A percentile compares a stretch with the other conserved stretches of the same genome.
phyloP scores from a whole-genome alignment of 2,888 invertebrate species.

The Epirrhoe tristata region DNA sequence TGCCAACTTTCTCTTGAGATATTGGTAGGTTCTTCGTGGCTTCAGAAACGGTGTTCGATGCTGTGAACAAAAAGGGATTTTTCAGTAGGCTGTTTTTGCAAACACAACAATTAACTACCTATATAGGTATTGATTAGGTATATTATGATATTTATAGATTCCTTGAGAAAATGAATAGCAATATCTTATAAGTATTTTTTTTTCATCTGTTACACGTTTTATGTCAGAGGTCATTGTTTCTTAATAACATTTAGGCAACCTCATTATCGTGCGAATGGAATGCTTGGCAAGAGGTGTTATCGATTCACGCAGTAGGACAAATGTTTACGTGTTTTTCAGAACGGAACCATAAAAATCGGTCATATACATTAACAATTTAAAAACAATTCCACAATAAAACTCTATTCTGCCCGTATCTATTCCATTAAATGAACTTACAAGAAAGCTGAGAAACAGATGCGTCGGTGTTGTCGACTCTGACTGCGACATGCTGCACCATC shows the following conservation, averaged over 20 bases:
- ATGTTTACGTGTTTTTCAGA: no score
- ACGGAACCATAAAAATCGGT: no score
- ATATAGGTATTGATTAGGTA: not conserved
- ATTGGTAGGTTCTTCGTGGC: conserved; percentile 68
- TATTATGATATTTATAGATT: not conserved
- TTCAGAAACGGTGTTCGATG: conserved; percentile 52
- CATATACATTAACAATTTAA: no score
- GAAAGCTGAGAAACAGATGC: conserved; percentile 76
- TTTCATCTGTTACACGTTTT: not conserved
- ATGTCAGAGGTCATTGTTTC: not conserved
- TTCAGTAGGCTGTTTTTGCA: not conserved
- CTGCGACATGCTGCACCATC: conserved; percentile 87
- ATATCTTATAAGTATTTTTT: not conserved
- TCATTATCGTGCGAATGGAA: no score
- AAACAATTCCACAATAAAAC: no score
- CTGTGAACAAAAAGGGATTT: conserved; percentile 48
- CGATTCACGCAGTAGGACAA: no score
- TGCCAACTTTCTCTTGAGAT: conserved; percentile 54
- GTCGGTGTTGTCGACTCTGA: conserved; percentile 86
- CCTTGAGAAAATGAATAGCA: not conserved
- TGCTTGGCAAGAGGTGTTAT: no score
- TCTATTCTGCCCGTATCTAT: no score
- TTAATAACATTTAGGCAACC: no score
- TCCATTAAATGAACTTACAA: no score
- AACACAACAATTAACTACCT: not conserved